Percentiles rank a stretch among this genome's conserved stretches.
Conservation (phyloP, 1,140 invertebrate genomes). For the Pachypsylla venusta region DNA sequence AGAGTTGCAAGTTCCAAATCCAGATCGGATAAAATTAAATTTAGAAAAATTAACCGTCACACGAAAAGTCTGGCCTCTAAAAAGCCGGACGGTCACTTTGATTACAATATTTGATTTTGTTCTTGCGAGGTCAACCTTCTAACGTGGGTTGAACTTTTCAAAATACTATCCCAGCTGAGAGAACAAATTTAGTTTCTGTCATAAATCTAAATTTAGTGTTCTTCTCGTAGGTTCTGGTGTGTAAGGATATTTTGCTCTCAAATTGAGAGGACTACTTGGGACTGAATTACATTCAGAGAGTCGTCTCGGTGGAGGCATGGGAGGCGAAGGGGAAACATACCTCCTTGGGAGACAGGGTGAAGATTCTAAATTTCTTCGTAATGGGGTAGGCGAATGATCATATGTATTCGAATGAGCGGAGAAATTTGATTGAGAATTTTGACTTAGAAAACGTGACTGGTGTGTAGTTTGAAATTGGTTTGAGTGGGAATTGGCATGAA, state of each 20-base stretch:
- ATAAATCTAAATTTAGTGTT: neutral
- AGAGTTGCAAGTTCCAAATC: too few species aligned
- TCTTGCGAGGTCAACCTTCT: too few species aligned
- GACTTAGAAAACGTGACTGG: constrained; percentile 33
- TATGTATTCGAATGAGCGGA: constrained; percentile 41
- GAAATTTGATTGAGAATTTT: constrained; percentile 40
- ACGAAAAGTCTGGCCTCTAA: too few species aligned
- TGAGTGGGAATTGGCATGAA: constrained; percentile 28
- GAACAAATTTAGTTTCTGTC: neutral
- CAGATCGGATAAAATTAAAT: too few species aligned
- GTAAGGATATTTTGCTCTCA: constrained; percentile 45
- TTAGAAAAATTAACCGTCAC: too few species aligned
- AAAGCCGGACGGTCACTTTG: too few species aligned
- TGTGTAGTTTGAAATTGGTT: constrained; percentile 46
- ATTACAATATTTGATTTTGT: too few species aligned
- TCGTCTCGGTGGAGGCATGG: constrained; percentile 41
- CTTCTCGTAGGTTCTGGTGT: constrained; percentile 41
- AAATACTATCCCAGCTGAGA: constrained; percentile 1
- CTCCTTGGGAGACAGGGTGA: constrained; percentile 9
- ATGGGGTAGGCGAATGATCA: constrained; percentile 32
- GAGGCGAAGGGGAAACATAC: constrained; percentile 47
- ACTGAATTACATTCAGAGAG: constrained; percentile 49
- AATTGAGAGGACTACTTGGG: constrained; percentile 49
- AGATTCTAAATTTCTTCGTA: constrained; percentile 10
- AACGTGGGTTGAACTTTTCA: neutral